Percentiles rank a stretch among this genome's conserved stretches.
Conservation (phyloP, 2,113 vertebrate genomes). For the Alouatta palliata region DNA sequence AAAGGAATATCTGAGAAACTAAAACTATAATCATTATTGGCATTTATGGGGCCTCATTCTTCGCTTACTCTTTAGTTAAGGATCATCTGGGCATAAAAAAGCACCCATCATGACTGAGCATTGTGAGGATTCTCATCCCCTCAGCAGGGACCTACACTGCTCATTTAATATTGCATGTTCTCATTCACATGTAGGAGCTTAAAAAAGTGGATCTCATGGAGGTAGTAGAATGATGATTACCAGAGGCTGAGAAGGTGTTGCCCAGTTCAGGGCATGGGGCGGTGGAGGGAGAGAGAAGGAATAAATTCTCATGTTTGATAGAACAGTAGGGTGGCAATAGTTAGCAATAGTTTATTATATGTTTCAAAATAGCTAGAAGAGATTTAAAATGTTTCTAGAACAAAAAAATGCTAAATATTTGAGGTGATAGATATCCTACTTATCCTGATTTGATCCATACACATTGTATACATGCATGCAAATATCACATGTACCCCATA, state of each 20-base stretch:
- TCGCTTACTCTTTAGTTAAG: background rate
- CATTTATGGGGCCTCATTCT: background rate
- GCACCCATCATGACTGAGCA: background rate
- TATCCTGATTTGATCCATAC: background rate
- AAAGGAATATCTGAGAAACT: constrained; percentile 14
- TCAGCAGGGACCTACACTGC: background rate
- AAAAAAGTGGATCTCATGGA: background rate
- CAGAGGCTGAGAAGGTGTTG: background rate
- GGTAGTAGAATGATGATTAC: background rate
- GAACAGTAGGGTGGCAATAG: background rate
- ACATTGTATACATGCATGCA: background rate
- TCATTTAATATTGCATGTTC: background rate
- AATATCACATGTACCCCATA: background rate
- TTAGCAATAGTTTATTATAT: background rate
- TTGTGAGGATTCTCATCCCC: background rate
- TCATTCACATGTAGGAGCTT: background rate
- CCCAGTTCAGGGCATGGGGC: background rate
- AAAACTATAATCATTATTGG: background rate
- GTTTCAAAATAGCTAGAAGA: background rate
- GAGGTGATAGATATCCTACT: background rate
- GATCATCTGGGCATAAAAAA: background rate
- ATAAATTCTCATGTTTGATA: background rate
- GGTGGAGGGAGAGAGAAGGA: background rate
- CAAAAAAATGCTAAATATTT: background rate
- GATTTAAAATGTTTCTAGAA: background rate